phyloP scores from a whole-genome alignment of 2,888 invertebrate genomes.

The Apotomis turbidana region DNA sequence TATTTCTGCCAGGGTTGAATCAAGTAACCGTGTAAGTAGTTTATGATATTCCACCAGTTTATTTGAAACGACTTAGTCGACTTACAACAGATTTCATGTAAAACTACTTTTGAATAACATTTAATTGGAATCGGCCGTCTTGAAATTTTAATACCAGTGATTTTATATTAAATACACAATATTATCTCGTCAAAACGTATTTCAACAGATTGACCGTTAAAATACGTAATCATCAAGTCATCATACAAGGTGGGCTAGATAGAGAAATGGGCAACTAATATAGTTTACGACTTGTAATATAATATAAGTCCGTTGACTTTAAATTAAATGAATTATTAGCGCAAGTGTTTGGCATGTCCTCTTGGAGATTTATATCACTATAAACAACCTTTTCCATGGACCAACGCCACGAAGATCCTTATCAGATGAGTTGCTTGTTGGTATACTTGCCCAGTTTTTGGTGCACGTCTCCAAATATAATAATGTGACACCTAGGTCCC shows the following conservation, averaged over 20 bases:
- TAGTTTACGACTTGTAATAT: conserved; percentile 34
- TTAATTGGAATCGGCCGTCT: background rate
- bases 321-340: conserved; percentile 51
- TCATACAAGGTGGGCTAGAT: conserved; percentile 23
- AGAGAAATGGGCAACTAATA: conserved; percentile 29
- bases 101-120: background rate
- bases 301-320: conserved; percentile 44
- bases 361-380: conserved; percentile 45
- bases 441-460: background rate
- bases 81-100: conserved; percentile 13
- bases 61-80: background rate
- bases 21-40: background rate
- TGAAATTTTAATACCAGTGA: background rate
- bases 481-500: background rate
- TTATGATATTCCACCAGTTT: background rate
- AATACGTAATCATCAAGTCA: conserved; percentile 5
- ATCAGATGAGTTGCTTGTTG: conserved; percentile 42
- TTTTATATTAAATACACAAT: background rate
- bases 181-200: conserved; percentile 4
- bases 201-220: conserved; percentile 11
- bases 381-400: conserved; percentile 47
- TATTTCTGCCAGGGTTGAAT: background rate
- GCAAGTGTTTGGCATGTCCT: conserved; percentile 52
- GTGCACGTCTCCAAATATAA: background rate
- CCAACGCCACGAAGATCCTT: conserved; percentile 47